These are phyloP conservation scores for Tychaedon coryphoeus DNA, from an alignment of 2,113 vertebrate genomes.

Conservation along the genomic window DNA sequence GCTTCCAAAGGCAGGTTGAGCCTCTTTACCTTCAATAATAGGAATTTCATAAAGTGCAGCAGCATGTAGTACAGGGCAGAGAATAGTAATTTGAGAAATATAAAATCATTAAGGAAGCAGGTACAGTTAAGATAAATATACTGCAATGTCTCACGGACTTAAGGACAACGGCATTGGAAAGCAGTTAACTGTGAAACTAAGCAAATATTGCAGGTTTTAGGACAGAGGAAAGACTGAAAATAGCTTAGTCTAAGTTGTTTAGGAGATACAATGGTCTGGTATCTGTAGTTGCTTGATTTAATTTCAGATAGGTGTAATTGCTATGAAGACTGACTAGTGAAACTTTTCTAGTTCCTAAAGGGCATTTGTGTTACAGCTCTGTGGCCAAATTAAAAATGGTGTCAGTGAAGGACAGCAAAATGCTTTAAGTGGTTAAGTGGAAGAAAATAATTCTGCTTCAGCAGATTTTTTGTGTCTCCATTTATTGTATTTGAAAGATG, in stretches of 20 bases:
- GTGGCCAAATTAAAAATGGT: conserved; percentile 16
- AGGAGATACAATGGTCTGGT: background rate
- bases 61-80: background rate
- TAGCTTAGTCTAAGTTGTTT: background rate
- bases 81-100: background rate
- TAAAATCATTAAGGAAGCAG: background rate
- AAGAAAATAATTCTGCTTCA: background rate
- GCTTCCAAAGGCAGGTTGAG: background rate
- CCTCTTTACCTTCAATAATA: background rate
- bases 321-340: conserved; percentile 4
- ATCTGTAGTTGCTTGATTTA: conserved; percentile 31
- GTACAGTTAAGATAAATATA: background rate
- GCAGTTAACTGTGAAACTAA: conserved; percentile 13
- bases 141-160: background rate
- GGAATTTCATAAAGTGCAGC: background rate
- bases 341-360: background rate
- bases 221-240: conserved; percentile 4
- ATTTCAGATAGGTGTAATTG: conserved; percentile 40
- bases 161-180: background rate
- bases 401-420: background rate
- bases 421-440: background rate
- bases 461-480: background rate
- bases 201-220: conserved; percentile 28
- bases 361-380: background rate
- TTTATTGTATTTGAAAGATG: background rate